phyloP scores from a whole-genome alignment of 2,113 vertebrate species.

The Labeo catla region DNA sequence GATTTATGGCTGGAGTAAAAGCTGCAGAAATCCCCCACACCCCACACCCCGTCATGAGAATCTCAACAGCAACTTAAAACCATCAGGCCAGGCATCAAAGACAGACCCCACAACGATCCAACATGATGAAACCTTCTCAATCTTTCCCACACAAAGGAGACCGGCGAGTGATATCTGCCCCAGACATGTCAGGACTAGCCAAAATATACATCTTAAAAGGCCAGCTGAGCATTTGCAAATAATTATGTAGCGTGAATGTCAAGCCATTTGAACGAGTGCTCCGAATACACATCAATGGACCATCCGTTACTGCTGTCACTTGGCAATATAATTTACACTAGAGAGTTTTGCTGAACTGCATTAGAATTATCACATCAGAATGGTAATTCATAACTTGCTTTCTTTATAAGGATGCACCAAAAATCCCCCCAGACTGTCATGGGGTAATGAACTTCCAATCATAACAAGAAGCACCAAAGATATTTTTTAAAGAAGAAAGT shows the following conservation, averaged over 20 bases:
- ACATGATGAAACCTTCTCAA: conserved; percentile 18
- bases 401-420: conserved; percentile 7
- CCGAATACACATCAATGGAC: not conserved
- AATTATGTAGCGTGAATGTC: conserved; percentile 30
- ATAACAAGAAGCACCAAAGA: not conserved
- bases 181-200: conserved; percentile 18
- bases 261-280: conserved; percentile 15
- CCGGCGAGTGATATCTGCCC: not conserved
- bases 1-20: conserved; percentile 21
- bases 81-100: conserved; percentile 37
- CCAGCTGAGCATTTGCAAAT: conserved; percentile 20
- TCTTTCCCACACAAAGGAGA: conserved; percentile 27
- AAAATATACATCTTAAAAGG: conserved; percentile 22
- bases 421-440: not conserved
- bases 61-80: conserved; percentile 3
- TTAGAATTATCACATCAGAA: not conserved
- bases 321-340: not conserved
- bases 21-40: not conserved
- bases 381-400: not conserved
- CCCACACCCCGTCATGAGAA: not conserved
- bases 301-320: conserved; percentile 9
- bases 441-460: not conserved
- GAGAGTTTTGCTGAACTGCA: not conserved
- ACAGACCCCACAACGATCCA: conserved; percentile 23
- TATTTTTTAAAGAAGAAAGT: not conserved